Percentiles rank a stretch among this genome's conserved stretches.
Conservation (phyloP, 2,113 vertebrate species). For the Anolis carolinensis region DNA sequence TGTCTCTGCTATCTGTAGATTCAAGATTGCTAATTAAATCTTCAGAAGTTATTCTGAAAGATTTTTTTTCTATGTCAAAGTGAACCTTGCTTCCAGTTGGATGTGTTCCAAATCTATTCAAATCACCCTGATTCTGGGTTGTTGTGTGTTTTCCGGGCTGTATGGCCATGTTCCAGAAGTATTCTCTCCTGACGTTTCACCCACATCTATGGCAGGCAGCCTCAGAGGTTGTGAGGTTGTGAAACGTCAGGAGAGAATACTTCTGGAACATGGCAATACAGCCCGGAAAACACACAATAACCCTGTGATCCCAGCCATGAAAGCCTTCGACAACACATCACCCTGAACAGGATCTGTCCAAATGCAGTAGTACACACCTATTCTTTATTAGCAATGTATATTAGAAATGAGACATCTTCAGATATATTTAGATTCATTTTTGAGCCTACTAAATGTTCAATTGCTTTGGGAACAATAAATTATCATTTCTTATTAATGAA, state of each 20-base stretch:
- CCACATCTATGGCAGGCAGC: too few species aligned
- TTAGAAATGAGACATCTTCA: not conserved
- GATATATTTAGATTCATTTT: not conserved
- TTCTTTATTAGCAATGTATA: not conserved
- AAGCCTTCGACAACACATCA: too few species aligned
- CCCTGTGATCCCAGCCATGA: too few species aligned
- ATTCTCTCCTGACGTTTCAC: too few species aligned
- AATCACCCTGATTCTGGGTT: not conserved
- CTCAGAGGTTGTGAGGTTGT: too few species aligned
- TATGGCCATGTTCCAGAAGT: too few species aligned
- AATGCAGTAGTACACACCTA: not conserved
- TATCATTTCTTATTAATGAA: conserved; percentile 10
- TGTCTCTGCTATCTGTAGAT: too few species aligned
- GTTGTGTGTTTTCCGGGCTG: too few species aligned
- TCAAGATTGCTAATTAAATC: not conserved
- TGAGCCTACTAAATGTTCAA: not conserved
- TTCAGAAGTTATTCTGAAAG: not conserved
- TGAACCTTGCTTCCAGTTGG: not conserved
- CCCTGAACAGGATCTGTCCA: not conserved
- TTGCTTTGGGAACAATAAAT: conserved; percentile 9
- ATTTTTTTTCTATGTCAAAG: not conserved
- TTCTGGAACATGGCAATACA: too few species aligned
- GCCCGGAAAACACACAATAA: too few species aligned
- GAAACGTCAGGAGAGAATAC: too few species aligned
- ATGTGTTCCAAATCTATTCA: not conserved